Evolutionary conservation across 2,888 invertebrate species (phyloP).

Genomic region (Mesorhabditis spiculigera): DNA sequence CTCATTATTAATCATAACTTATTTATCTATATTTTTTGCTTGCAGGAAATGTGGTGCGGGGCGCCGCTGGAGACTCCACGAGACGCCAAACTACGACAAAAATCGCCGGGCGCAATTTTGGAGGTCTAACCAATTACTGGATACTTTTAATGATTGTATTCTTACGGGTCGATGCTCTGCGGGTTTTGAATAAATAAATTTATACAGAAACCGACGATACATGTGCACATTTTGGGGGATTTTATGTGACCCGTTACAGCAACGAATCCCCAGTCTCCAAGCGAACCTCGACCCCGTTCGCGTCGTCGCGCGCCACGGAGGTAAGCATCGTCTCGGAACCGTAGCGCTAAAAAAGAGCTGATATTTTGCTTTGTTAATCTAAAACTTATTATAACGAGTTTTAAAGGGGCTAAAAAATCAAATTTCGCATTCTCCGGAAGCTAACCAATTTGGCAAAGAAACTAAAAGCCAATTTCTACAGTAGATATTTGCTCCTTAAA

Average conservation of each 20-base stretch:
- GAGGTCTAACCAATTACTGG: neutral
- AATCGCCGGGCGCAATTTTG: neutral
- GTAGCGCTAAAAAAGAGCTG: neutral
- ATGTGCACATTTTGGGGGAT: no score
- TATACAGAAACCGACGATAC: neutral
- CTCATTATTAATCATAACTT: no score
- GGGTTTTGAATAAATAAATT: neutral
- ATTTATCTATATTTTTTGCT: no score
- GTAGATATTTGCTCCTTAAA: no score
- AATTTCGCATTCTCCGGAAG: no score
- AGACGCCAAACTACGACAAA: neutral
- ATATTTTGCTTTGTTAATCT: no score
- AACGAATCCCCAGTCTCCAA: neutral
- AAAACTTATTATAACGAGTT: no score
- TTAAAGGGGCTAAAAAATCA: no score
- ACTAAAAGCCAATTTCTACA: no score
- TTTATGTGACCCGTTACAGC: neutral
- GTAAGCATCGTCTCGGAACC: neutral
- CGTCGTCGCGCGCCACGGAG: neutral
- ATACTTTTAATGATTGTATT: neutral
- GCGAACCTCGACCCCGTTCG: neutral
- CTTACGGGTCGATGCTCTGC: neutral
- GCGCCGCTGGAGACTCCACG: neutral
- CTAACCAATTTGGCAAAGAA: no score
- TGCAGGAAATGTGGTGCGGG: slow-evolving; percentile 5